Conservation (phyloP, 1,140 invertebrate genomes). For the Stegodyphus dumicola region DNA sequence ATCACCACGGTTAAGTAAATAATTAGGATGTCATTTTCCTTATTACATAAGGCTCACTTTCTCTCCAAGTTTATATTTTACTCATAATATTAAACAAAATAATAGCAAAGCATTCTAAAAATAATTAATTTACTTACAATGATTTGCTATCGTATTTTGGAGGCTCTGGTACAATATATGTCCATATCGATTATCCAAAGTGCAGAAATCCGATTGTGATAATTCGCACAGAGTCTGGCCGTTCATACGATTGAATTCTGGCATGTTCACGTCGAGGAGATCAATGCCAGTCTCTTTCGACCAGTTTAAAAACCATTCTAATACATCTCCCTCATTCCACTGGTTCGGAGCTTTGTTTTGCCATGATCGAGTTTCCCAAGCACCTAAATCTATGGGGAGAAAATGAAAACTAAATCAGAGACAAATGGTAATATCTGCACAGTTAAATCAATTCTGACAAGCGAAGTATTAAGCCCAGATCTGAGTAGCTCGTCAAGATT, state of each 20-base stretch:
- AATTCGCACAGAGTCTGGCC: constrained; percentile 62
- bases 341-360: constrained; percentile 61
- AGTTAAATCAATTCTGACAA: not conserved
- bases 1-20: too few species aligned
- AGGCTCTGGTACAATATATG: constrained; percentile 58
- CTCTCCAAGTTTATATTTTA: too few species aligned
- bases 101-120: too few species aligned
- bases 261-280: constrained; percentile 59
- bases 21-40: too few species aligned
- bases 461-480: not conserved
- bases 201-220: constrained; percentile 58
- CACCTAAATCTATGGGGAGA: not conserved
- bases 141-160: constrained; percentile 57
- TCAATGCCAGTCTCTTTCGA: constrained; percentile 58
- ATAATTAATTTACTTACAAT: constrained; percentile 42
- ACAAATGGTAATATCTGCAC: not conserved
- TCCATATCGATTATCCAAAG: constrained; percentile 61
- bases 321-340: constrained; percentile 61
- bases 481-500: not conserved
- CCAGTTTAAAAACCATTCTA: constrained; percentile 63
- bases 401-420: not conserved
- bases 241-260: constrained; percentile 59
- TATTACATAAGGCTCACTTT: too few species aligned
- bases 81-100: too few species aligned
- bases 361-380: constrained; percentile 53